Conservation (phyloP, 2,797 vertebrate genomes). For the Ceyx erithaca region DNA sequence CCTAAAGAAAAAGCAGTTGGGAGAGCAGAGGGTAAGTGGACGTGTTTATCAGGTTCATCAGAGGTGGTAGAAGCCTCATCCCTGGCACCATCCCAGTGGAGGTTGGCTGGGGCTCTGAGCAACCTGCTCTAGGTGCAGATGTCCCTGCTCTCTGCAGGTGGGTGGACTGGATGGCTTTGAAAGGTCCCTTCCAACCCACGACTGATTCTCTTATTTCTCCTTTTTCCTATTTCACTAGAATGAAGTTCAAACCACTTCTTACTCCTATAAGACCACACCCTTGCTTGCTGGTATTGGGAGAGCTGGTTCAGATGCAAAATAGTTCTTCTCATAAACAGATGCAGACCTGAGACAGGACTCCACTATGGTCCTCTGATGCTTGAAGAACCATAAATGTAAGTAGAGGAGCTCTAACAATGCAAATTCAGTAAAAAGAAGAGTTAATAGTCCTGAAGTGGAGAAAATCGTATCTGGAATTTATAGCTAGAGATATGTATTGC, state of each 20-base stretch:
- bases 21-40: not conserved
- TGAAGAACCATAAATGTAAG: not conserved
- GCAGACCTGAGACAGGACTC: not conserved
- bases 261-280: rapidly evolving
- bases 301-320: not conserved
- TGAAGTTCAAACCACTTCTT: not conserved
- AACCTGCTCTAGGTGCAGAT: not conserved
- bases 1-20: conserved; percentile 67
- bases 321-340: not conserved
- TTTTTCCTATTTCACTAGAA: not conserved
- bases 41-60: not conserved
- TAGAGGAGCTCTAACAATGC: not conserved
- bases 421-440: not conserved
- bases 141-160: not conserved
- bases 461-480: not conserved
- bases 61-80: not conserved
- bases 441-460: not conserved
- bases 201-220: not conserved
- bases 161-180: no score
- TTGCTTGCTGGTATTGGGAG: not conserved
- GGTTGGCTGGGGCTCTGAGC: not conserved
- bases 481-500: not conserved
- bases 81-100: not conserved
- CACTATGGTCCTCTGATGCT: rapidly evolving
- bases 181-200: no score